Conservation (phyloP, 2,113 vertebrate genomes). For the Rhinoptilus africanus region DNA sequence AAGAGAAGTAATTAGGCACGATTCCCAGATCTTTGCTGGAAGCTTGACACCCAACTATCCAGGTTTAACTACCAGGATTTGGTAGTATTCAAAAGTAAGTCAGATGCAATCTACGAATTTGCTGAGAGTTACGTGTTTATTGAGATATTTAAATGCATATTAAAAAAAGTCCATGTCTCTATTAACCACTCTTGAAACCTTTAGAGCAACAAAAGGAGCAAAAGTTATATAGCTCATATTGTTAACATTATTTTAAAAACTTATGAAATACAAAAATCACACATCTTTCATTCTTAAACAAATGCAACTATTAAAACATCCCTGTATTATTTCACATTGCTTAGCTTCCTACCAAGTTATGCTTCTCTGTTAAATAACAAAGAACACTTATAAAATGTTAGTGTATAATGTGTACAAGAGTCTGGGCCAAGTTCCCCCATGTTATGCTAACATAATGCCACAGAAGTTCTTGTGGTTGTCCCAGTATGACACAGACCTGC, state of each 20-base stretch:
- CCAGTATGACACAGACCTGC: fast-evolving
- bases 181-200: background rate
- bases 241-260: background rate
- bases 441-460: fast-evolving
- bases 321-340: background rate
- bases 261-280: fast-evolving
- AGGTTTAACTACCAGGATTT: background rate
- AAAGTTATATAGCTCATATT: background rate
- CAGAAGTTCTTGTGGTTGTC: background rate
- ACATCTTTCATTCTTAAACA: background rate
- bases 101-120: background rate
- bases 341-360: too few relatives aligned
- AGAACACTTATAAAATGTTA: fast-evolving
- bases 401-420: fast-evolving
- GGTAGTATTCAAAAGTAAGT: background rate
- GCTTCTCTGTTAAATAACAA: background rate
- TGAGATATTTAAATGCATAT: background rate
- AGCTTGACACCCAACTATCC: background rate
- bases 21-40: background rate
- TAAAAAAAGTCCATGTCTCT: background rate
- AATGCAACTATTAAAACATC: background rate
- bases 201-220: background rate
- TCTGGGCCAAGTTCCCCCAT: background rate
- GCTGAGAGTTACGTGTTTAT: background rate
- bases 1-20: background rate